phyloP scores from a whole-genome alignment of 2,113 vertebrate genomes.

The Eonycteris spelaea region DNA sequence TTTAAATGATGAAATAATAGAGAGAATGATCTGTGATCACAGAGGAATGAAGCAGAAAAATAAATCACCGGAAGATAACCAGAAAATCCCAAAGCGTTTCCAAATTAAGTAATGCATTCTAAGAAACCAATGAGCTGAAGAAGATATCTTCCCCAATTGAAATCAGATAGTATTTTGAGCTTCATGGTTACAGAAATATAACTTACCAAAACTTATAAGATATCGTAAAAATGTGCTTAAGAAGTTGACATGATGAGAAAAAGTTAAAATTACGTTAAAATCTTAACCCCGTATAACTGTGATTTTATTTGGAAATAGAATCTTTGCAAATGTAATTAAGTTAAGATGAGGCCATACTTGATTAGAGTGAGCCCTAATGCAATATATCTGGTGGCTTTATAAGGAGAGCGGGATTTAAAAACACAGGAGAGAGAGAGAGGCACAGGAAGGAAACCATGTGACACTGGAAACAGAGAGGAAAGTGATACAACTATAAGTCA shows the following conservation, averaged over 20 bases:
- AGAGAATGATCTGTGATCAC: not conserved
- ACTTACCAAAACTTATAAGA: not conserved
- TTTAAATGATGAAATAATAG: not conserved
- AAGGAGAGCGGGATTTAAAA: not conserved
- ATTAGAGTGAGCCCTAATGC: not conserved
- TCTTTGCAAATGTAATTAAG: not conserved
- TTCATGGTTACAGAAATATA: not conserved
- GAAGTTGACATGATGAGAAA: not conserved
- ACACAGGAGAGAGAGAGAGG: not conserved
- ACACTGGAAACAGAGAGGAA: fast-evolving
- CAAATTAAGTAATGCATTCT: not conserved
- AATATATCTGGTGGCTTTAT: not conserved
- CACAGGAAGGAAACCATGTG: not conserved
- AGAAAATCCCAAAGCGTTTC: not conserved
- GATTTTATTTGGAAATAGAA: not conserved
- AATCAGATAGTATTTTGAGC: not conserved
- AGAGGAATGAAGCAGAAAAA: not conserved
- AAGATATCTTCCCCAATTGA: constrained; percentile 6
- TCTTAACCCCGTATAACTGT: not conserved
- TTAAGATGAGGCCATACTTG: not conserved
- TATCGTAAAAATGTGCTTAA: not conserved
- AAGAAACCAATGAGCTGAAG: not conserved
- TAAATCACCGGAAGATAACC: not conserved
- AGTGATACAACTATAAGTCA: not conserved
- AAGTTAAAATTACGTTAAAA: not conserved